Evolutionary conservation across 2,888 invertebrate genomes (phyloP), one percentile per base, ranked within the genome.

Genomic region (Azorinus chamasolen): DNA sequence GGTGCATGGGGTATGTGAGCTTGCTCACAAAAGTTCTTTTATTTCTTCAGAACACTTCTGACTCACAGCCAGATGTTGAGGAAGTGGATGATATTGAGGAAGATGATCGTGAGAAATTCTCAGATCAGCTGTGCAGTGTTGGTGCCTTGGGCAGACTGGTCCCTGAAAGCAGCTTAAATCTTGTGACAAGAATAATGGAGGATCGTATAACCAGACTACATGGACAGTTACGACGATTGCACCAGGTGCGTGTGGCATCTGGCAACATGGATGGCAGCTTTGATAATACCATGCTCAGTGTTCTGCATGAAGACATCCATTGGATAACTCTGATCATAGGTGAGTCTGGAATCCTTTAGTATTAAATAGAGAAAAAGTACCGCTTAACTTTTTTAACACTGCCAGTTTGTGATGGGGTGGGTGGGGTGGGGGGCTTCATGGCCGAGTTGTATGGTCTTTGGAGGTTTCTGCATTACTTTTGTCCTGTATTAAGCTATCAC

Each of bases 251-350:
- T 53, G 78, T 85, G 12, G 41, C 83, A n/a, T 68, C 84, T 14
- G 80, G 85, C 37, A 79, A 79, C 39, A 79, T 84, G 64, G 75
- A 70, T 43, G 54, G 61, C 59, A 86, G 88, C 22, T 76, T 89
- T 50, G 91, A 90, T 50, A 89, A 90, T 41, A 76, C 87, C 24
- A 93, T 94, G 64, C 91, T 97, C 32, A 94, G 95, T 71, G 94
- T 94, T 58, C 93, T 97, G 39, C 97, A 96, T 90, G 98, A 98
- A 94, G 97, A 98, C 93, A 93, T 98, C 24, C 97, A 98, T 92
- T 98, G 98, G 98, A 95, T 97, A 32, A 93, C 97, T 27, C 95
- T 98, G 88, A 95, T 98, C 62, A 88, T 94, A 55, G 94, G 94
- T 93, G 59, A 46, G 73, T 18, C 14, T 45, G n/a, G 4, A 6